phyloP scores from a whole-genome alignment of 1,140 invertebrate species.

The Aphaenogaster floridana region DNA sequence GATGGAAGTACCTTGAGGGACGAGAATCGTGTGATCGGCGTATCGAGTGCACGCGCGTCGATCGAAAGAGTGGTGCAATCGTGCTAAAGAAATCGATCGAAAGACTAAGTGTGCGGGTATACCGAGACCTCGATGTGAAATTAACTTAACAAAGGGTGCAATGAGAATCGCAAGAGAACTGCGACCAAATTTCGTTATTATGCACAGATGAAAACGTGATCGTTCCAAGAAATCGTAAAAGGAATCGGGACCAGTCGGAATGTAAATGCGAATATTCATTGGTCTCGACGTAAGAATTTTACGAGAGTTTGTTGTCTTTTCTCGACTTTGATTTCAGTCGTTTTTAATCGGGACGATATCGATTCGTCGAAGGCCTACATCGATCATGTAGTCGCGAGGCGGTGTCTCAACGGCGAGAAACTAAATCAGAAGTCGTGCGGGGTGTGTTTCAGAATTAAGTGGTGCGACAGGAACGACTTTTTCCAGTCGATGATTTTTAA shows the following conservation, averaged over 20 bases:
- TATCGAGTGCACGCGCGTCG: neutral
- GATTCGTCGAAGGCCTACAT: slow-evolving; percentile 30
- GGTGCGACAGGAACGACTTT: slow-evolving; percentile 17
- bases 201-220: neutral
- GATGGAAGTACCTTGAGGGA: slow-evolving; percentile 26
- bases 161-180: neutral
- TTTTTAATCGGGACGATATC: neutral
- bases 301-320: neutral
- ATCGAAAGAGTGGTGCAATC: neutral
- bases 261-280: neutral
- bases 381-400: slow-evolving; percentile 47
- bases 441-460: slow-evolving; percentile 17
- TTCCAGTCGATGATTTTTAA: neutral
- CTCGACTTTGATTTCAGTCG: neutral
- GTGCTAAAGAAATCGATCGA: neutral
- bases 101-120: neutral
- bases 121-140: neutral
- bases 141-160: slow-evolving; percentile 1
- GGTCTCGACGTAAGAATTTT: neutral
- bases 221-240: too few relatives aligned
- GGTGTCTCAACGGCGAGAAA: neutral
- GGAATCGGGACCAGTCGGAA: neutral
- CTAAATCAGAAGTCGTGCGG: neutral
- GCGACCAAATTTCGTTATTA: neutral
- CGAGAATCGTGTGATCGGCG: slow-evolving; percentile 17